Conservation (phyloP, 2,888 invertebrate species). For the Griposia aprilina region DNA sequence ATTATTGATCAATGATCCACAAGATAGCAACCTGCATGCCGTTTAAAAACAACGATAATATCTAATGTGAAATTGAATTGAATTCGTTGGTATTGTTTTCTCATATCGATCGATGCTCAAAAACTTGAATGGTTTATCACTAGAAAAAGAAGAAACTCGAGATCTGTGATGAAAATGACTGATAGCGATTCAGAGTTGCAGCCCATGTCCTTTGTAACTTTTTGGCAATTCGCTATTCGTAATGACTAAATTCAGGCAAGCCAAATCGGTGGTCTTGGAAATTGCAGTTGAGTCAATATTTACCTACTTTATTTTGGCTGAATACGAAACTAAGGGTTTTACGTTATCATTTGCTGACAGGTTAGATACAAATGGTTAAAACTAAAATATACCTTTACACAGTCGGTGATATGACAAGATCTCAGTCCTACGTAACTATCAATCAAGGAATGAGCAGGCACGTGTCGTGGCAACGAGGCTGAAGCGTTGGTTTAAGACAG, state of each 20-base stretch:
- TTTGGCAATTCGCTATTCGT: neutral
- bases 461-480: slow-evolving; percentile 43
- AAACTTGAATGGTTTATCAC: neutral
- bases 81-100: neutral
- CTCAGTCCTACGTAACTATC: slow-evolving; percentile 34
- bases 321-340: no score
- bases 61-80: neutral
- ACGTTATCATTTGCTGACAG: neutral
- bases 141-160: neutral
- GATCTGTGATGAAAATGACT: neutral
- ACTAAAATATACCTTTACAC: neutral
- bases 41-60: neutral
- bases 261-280: neutral
- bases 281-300: neutral
- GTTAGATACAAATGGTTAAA: neutral
- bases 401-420: slow-evolving; percentile 15
- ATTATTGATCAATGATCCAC: neutral
- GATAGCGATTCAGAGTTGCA: neutral
- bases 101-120: neutral
- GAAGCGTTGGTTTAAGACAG: slow-evolving; percentile 3
- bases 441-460: slow-evolving; percentile 40
- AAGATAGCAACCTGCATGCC: neutral
- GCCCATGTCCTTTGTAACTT: neutral
- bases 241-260: neutral
- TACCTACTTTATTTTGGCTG: no score